phyloP scores from a whole-genome alignment of 2,797 vertebrate species.

The Takifugu rubripes region DNA sequence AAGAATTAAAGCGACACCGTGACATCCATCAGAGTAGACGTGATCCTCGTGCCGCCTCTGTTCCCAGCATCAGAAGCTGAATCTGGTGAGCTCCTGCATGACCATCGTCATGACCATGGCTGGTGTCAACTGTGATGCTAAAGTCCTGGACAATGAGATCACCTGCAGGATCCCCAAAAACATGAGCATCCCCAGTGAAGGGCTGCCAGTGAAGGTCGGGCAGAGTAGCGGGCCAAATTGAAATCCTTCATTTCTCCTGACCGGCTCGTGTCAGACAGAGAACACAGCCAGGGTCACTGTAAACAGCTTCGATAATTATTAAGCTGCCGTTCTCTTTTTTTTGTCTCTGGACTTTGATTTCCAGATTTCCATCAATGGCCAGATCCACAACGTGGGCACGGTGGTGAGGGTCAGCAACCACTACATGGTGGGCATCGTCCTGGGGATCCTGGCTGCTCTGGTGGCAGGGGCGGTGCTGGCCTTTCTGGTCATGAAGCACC shows the following conservation, averaged over 20 bases:
- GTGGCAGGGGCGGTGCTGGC: constrained; percentile 74
- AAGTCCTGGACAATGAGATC: constrained; percentile 85
- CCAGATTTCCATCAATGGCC: constrained; percentile 85
- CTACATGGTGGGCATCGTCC: constrained; percentile 76
- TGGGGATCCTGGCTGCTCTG: constrained; percentile 79
- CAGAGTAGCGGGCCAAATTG: neutral
- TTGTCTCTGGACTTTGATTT: constrained; percentile 1
- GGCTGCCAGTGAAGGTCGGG: constrained; percentile 80
- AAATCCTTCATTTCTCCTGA: neutral
- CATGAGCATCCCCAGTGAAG: constrained; percentile 73
- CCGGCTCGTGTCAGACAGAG: neutral
- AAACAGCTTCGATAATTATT: neutral
- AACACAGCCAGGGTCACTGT: neutral
- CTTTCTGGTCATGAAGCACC: constrained; percentile 76
- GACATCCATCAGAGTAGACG: no score
- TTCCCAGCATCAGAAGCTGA: constrained; percentile 83
- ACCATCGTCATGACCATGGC: constrained; percentile 85
- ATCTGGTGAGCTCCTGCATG: constrained; percentile 83
- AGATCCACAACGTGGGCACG: constrained; percentile 76
- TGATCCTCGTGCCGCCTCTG: neutral
- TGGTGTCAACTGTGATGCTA: constrained; percentile 80
- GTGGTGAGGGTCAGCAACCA: constrained; percentile 78
- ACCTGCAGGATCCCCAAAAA: constrained; percentile 84
- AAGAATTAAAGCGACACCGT: no score
- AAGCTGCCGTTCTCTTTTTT: neutral